Percentiles rank a stretch among this genome's conserved stretches.
phyloP scores from a whole-genome alignment of 2,888 invertebrate species.

The Diarsia brunnea region DNA sequence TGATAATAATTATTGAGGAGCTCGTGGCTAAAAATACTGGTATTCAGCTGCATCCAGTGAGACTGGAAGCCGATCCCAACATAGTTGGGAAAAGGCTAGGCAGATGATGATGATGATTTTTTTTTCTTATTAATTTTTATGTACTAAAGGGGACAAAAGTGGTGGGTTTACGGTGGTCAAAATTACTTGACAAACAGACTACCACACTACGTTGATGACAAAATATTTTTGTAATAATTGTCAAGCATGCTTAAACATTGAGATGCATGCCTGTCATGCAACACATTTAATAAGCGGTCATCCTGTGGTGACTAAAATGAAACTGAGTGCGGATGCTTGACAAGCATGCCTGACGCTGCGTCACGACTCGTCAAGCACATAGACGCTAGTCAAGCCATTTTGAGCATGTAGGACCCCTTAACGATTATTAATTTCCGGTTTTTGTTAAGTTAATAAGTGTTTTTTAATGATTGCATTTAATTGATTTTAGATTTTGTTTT shows the following conservation, averaged over 20 bases:
- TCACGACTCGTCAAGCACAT: neutral
- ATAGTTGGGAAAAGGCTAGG: too few species aligned
- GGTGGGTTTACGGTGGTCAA: too few species aligned
- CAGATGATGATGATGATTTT: too few species aligned
- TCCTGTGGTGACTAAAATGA: neutral
- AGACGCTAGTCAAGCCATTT: neutral
- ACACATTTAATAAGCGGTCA: neutral
- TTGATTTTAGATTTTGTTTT: slow-evolving; percentile 1
- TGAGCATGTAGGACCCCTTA: neutral
- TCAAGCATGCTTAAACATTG: too few species aligned
- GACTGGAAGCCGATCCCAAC: too few species aligned
- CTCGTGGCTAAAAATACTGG: too few species aligned
- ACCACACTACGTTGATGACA: too few species aligned
- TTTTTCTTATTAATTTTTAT: too few species aligned
- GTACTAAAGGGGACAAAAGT: too few species aligned
- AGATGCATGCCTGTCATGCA: neutral
- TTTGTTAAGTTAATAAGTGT: neutral
- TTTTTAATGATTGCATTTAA: neutral
- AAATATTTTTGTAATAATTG: too few species aligned
- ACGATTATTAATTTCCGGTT: neutral
- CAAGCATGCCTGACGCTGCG: neutral
- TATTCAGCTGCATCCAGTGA: too few species aligned
- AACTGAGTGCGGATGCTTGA: neutral
- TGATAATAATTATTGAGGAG: neutral
- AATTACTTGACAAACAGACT: too few species aligned